Conservation (phyloP, 2,888 invertebrate species). For the Chymomyza amoena region DNA sequence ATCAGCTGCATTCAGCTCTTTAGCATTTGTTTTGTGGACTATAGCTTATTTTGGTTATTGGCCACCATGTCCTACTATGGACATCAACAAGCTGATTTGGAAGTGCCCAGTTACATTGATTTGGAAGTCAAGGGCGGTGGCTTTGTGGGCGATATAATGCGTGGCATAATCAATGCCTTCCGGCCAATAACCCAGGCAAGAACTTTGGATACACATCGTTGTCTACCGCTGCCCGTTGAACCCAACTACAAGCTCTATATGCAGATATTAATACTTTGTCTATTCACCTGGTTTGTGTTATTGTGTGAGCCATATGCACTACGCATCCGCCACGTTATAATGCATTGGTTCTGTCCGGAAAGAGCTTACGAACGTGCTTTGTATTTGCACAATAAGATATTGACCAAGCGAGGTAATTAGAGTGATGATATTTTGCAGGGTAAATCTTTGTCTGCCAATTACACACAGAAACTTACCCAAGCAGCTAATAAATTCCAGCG, state of each 20-base stretch:
- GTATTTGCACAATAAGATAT: constrained; percentile 90
- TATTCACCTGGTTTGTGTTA: constrained; percentile 85
- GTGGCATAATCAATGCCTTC: constrained; percentile 82
- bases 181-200: constrained; percentile 80
- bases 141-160: constrained; percentile 83
- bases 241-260: constrained; percentile 84
- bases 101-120: constrained; percentile 80
- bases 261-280: constrained; percentile 82
- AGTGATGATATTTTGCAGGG: too few relatives aligned
- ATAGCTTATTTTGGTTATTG: constrained; percentile 89
- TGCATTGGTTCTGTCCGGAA: constrained; percentile 87
- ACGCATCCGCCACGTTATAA: constrained; percentile 86
- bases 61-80: constrained; percentile 80
- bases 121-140: constrained; percentile 84
- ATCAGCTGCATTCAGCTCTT: constrained; percentile 85
- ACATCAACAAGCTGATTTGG: constrained; percentile 78
- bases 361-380: constrained; percentile 86
- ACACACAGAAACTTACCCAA: too few relatives aligned
- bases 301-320: constrained; percentile 89
- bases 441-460: background rate
- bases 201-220: constrained; percentile 83
- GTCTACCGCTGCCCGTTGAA: constrained; percentile 86
- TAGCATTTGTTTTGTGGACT: constrained; percentile 88
- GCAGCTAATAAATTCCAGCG: too few relatives aligned
- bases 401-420: constrained; percentile 81